phyloP scores from a whole-genome alignment of 2,888 invertebrate genomes.

The Protophormia terraenovae region DNA sequence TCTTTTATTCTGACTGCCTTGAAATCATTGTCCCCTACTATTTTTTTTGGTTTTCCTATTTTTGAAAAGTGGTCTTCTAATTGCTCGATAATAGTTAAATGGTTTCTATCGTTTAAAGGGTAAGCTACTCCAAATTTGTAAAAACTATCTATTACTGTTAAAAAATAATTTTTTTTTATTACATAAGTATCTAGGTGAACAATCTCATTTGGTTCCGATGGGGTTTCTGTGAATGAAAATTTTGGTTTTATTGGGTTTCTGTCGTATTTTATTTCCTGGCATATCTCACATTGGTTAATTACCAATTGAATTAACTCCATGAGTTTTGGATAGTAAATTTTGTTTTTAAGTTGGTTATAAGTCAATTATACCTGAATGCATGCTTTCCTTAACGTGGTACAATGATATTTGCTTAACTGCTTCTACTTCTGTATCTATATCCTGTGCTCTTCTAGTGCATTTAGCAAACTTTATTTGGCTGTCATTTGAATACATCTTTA shows the following conservation, averaged over 20 bases:
- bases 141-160: conserved; percentile 61
- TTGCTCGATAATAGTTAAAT: conserved; percentile 40
- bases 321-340: conserved; percentile 55
- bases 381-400: neutral
- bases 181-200: conserved; percentile 55
- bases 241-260: conserved; percentile 58
- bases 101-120: conserved; percentile 38
- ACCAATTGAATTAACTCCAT: conserved; percentile 22
- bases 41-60: conserved; percentile 56
- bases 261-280: conserved; percentile 19
- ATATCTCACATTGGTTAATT: conserved; percentile 64
- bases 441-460: neutral
- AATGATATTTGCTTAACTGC: neutral
- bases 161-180: conserved; percentile 28
- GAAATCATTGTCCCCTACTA: conserved; percentile 64
- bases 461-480: neutral
- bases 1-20: conserved; percentile 58
- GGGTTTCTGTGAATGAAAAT: conserved; percentile 62
- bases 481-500: neutral
- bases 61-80: conserved; percentile 48
- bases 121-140: conserved; percentile 57
- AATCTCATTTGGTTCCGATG: conserved; percentile 50
- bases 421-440: neutral
- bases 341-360: neutral
- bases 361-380: neutral